phyloP scores from a whole-genome alignment of 1,140 invertebrate genomes.

The Euwallacea fornicatus region DNA sequence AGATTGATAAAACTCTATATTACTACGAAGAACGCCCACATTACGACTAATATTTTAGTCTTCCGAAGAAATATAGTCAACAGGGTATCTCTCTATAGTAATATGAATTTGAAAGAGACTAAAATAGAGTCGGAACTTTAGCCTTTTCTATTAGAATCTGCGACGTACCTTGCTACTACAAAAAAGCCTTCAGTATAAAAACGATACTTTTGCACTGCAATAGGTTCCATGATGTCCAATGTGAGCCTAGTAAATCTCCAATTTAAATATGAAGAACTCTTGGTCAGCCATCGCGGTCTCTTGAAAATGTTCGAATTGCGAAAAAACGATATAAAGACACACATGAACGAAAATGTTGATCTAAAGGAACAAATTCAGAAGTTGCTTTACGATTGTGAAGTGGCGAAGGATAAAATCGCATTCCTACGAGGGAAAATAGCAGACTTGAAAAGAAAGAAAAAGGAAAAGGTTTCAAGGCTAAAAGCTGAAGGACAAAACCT shows the following conservation, averaged over 20 bases:
- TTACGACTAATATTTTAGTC: too few species aligned
- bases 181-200: slow-evolving; percentile 11
- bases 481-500: slow-evolving; percentile 39
- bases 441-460: slow-evolving; percentile 36
- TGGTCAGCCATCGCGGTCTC: slow-evolving; percentile 36
- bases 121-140: too few species aligned
- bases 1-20: too few species aligned
- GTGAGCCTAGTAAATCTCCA: slow-evolving; percentile 43
- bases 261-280: slow-evolving; percentile 45
- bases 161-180: neutral
- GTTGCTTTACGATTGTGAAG: slow-evolving; percentile 24
- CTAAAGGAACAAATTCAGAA: slow-evolving; percentile 37
- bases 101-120: too few species aligned
- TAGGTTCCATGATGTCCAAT: slow-evolving; percentile 27
- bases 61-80: too few species aligned
- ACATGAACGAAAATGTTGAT: slow-evolving; percentile 33
- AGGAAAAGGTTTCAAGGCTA: slow-evolving; percentile 38
- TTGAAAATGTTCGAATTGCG: slow-evolving; percentile 39
- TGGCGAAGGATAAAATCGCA: slow-evolving; percentile 19
- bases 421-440: slow-evolving; percentile 33
- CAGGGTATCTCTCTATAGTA: too few species aligned
- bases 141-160: too few species aligned
- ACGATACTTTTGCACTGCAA: neutral
- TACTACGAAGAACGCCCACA: too few species aligned
- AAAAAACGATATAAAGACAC: slow-evolving; percentile 39